These are phyloP conservation scores for Gymnothorax javanicus DNA, from an alignment of 2,797 vertebrate genomes.

Conservation along the genomic window DNA sequence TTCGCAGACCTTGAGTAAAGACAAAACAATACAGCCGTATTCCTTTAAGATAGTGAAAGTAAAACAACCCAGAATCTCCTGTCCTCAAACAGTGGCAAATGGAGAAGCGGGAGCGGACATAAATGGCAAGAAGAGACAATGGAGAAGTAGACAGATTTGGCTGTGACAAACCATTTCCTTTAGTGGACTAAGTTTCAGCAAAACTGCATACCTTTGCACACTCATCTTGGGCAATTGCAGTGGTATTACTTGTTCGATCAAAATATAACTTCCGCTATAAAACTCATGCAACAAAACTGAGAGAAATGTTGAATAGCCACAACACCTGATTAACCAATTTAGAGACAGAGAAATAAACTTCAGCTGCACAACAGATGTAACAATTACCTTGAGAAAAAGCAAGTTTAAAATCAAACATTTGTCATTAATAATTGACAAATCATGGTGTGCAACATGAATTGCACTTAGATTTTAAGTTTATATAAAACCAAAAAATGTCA, in stretches of 20 bases:
- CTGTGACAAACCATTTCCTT: constrained; percentile 18
- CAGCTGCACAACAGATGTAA: not conserved
- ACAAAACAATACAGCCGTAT: constrained; percentile 33
- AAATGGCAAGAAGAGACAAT: constrained; percentile 9
- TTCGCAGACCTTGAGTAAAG: constrained; percentile 37
- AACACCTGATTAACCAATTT: not conserved
- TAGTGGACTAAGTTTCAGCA: not conserved
- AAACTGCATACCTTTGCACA: not conserved
- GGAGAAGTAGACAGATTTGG: constrained; percentile 15
- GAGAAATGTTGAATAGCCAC: not conserved
- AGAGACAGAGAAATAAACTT: not conserved
- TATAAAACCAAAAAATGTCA: not conserved
- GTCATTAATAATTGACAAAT: not conserved
- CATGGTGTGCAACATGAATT: not conserved
- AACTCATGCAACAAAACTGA: not conserved
- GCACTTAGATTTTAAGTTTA: not conserved
- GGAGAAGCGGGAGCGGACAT: not conserved
- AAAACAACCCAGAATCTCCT: constrained; percentile 12
- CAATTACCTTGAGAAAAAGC: not conserved
- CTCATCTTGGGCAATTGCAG: not conserved
- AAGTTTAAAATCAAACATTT: constrained; percentile 12
- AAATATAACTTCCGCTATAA: not conserved
- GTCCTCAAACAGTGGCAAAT: constrained; percentile 4
- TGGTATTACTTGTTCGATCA: not conserved
- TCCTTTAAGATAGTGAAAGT: constrained; percentile 19